A percentile compares a stretch with the other conserved stretches of the same genome.
Evolutionary conservation across 1,140 invertebrate genomes (phyloP).

Genomic region (Monomorium pharaonis): DNA sequence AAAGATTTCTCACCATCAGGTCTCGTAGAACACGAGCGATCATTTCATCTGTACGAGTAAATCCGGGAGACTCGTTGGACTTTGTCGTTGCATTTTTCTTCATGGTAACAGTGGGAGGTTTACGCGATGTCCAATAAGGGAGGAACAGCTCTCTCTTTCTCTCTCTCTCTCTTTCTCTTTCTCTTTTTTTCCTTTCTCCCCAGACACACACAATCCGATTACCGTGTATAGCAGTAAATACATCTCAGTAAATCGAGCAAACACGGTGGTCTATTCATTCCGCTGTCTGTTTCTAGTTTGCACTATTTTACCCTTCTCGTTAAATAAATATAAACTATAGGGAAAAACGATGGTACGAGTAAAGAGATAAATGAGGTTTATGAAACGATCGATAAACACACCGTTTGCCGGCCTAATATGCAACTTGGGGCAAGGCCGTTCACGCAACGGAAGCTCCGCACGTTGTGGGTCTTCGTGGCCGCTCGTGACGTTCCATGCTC

Average conservation of each 20-base stretch:
- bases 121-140: slow-evolving; percentile 40
- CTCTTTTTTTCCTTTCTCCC: not conserved
- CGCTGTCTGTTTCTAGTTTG: not conserved
- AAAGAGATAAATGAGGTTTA: slow-evolving; percentile 30
- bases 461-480: slow-evolving; percentile 42
- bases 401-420: slow-evolving; percentile 43
- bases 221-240: slow-evolving; percentile 41
- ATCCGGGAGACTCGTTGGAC: slow-evolving; percentile 1
- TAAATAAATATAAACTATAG: slow-evolving; percentile 23
- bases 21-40: not conserved
- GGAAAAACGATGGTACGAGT: not conserved
- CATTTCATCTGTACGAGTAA: not conserved
- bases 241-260: slow-evolving; percentile 27
- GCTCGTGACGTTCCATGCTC: not conserved
- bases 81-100: slow-evolving; percentile 21
- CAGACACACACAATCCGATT: slow-evolving; percentile 40
- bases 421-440: slow-evolving; percentile 44
- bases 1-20: not conserved
- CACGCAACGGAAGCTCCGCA: slow-evolving; percentile 27
- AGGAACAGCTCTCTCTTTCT: too few species aligned
- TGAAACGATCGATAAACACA: slow-evolving; percentile 13
- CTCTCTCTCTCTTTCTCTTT: too few species aligned
- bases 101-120: slow-evolving; percentile 6
- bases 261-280: not conserved
- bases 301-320: not conserved